Evolutionary conservation across 2,888 invertebrate species (phyloP).

Genomic region (Aricia artaxerxes): DNA sequence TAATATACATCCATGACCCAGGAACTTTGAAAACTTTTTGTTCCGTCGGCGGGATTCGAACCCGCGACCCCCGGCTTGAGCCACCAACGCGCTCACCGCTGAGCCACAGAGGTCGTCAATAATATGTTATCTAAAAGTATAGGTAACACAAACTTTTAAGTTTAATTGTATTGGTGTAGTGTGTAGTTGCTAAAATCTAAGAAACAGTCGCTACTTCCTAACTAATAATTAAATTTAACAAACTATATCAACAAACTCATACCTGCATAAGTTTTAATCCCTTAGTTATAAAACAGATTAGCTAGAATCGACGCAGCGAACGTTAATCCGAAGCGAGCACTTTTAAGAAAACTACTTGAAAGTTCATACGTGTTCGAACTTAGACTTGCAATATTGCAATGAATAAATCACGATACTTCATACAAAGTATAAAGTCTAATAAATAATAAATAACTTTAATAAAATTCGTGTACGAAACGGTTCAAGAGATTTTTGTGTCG

Average conservation of each 20-base stretch:
- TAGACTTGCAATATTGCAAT: constrained; percentile 21
- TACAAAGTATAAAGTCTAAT: constrained; percentile 12
- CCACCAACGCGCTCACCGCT: too few relatives aligned
- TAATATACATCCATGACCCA: too few relatives aligned
- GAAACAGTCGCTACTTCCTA: background rate
- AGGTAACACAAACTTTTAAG: too few relatives aligned
- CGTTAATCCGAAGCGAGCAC: constrained; percentile 11
- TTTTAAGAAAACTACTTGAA: constrained; percentile 19
- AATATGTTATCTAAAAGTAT: too few relatives aligned
- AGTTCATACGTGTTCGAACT: constrained; percentile 20
- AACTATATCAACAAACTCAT: constrained; percentile 4
- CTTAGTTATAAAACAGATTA: constrained; percentile 23
- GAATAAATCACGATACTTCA: constrained; percentile 8
- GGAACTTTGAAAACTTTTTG: too few relatives aligned
- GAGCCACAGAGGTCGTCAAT: too few relatives aligned
- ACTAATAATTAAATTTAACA: constrained; percentile 6
- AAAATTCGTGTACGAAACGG: background rate
- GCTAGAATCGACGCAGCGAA: constrained; percentile 11
- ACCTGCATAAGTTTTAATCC: constrained; percentile 12
- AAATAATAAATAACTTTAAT: constrained; percentile 17
- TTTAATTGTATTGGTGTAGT: too few relatives aligned
- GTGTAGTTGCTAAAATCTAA: background rate
- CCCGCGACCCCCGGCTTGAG: too few relatives aligned
- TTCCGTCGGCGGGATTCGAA: too few relatives aligned
- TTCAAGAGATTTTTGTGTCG: background rate